phyloP scores from a whole-genome alignment of 2,888 invertebrate genomes.

The Ryuthela nishihirai region DNA sequence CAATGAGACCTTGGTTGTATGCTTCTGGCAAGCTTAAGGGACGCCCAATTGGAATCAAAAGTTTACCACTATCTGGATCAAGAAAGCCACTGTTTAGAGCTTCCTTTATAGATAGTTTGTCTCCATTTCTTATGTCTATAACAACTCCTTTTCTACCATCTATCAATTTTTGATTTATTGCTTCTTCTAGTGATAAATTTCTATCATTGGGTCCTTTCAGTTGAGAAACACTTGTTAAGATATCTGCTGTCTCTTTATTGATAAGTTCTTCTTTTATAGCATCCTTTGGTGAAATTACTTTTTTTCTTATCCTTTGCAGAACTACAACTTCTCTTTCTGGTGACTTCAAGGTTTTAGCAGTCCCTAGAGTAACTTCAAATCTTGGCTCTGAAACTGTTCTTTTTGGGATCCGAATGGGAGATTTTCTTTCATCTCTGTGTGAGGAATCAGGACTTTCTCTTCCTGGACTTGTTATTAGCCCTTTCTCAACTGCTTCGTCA shows the following conservation, averaged over 20 bases:
- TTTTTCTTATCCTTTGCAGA: conserved; percentile 72
- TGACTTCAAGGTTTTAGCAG: conserved; percentile 58
- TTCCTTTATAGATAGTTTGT: conserved; percentile 71
- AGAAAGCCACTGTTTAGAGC: conserved; percentile 77
- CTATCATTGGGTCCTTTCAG: conserved; percentile 8
- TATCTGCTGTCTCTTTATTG: conserved; percentile 67
- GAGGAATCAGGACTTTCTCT: too few relatives aligned
- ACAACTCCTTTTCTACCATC: conserved; percentile 71
- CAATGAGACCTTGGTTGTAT: conserved; percentile 77
- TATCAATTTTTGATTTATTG: conserved; percentile 65
- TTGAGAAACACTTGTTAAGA: conserved; percentile 46
- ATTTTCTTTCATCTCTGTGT: too few relatives aligned
- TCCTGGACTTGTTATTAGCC: too few relatives aligned
- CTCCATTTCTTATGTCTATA: conserved; percentile 75
- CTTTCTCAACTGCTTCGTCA: conserved; percentile 40
- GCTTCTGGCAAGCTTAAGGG: conserved; percentile 78
- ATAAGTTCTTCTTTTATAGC: conserved; percentile 73
- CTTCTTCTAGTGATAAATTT: conserved; percentile 67
- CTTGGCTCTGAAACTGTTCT: conserved; percentile 57
- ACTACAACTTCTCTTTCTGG: conserved; percentile 61
- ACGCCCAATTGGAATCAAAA: conserved; percentile 73
- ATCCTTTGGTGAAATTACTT: conserved; percentile 66
- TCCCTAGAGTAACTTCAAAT: conserved; percentile 62
- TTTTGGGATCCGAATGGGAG: neutral
- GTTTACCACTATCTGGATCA: conserved; percentile 66